phyloP scores from a whole-genome alignment of 2,888 invertebrate genomes.

The Drosophila quinaria region DNA sequence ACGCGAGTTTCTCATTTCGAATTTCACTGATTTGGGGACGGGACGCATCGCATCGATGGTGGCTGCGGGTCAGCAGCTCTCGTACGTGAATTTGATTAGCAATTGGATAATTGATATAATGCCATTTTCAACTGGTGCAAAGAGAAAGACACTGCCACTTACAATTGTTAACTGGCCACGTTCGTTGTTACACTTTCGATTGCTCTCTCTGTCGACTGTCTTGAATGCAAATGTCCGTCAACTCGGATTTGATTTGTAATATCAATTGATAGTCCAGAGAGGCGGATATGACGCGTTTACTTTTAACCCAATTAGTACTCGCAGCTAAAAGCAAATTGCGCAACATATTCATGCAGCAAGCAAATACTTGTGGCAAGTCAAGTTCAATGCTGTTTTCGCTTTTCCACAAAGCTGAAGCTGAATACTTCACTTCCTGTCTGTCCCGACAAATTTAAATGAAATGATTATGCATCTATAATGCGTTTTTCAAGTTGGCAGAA shows the following conservation, averaged over 20 bases:
- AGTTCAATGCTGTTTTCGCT: constrained; percentile 65
- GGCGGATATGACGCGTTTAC: constrained; percentile 22
- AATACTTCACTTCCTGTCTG: constrained; percentile 52
- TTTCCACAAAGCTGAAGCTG: constrained; percentile 40
- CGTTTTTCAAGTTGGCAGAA: constrained; percentile 3
- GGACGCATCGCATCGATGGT: constrained; percentile 13
- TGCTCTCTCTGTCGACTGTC: not conserved
- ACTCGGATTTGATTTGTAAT: constrained; percentile 8
- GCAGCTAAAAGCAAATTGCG: constrained; percentile 53
- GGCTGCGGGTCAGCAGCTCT: constrained; percentile 56
- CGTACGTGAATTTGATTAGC: constrained; percentile 77
- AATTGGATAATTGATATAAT: constrained; percentile 80
- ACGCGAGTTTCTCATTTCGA: constrained; percentile 69
- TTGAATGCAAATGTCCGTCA: constrained; percentile 21
- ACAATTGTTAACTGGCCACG: constrained; percentile 19
- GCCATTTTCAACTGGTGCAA: constrained; percentile 43
- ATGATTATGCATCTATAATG: constrained; percentile 35
- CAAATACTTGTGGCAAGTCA: constrained; percentile 31
- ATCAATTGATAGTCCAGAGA: not conserved
- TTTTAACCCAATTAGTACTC: constrained; percentile 48
- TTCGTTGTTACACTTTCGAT: constrained; percentile 32
- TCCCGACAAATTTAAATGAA: constrained; percentile 19
- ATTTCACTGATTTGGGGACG: constrained; percentile 48
- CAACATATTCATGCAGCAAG: constrained; percentile 54
- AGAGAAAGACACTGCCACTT: constrained; percentile 21